Evolutionary conservation across 1,140 invertebrate genomes (phyloP).

Genomic region (Leptoteleia sp.): DNA sequence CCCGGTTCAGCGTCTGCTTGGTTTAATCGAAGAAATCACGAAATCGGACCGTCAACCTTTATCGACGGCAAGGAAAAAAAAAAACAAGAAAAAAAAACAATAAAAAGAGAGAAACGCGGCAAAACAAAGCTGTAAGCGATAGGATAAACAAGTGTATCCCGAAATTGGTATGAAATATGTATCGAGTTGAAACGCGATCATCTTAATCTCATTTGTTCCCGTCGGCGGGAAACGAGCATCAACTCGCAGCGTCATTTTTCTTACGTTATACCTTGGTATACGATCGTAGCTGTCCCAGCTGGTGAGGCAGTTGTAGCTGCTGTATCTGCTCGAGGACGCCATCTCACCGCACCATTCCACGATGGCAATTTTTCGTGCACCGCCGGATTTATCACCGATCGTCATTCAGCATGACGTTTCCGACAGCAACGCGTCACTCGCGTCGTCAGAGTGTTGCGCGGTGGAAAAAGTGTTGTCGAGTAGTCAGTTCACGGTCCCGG

Average conservation of each 20-base stretch:
- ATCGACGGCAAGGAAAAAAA: too few species aligned
- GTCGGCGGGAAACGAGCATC: conserved; percentile 5
- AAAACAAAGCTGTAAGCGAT: too few species aligned
- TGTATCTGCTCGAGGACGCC: conserved; percentile 89
- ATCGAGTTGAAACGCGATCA: conserved; percentile 26
- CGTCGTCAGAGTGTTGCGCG: conserved; percentile 5
- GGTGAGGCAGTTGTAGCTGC: conserved; percentile 92
- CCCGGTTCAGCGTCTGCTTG: too few species aligned
- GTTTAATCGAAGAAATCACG: too few species aligned
- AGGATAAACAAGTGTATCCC: too few species aligned
- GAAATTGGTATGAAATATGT: conserved; percentile 17
- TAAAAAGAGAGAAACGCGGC: too few species aligned
- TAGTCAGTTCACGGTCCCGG: conserved; percentile 27
- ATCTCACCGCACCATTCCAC: conserved; percentile 77
- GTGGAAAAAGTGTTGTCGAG: background rate
- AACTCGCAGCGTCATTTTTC: conserved; percentile 46
- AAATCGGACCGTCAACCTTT: too few species aligned
- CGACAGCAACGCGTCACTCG: conserved; percentile 11
- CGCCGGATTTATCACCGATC: conserved; percentile 55
- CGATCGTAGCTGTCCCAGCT: conserved; percentile 94
- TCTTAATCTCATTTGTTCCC: conserved; percentile 29
- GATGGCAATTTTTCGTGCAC: conserved; percentile 61
- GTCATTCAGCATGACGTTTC: conserved; percentile 44
- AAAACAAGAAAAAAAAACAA: too few species aligned
- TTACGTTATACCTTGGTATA: conserved; percentile 88